Evolutionary conservation across 2,113 vertebrate genomes (phyloP).

Genomic region (Oceanodroma tethys): DNA sequence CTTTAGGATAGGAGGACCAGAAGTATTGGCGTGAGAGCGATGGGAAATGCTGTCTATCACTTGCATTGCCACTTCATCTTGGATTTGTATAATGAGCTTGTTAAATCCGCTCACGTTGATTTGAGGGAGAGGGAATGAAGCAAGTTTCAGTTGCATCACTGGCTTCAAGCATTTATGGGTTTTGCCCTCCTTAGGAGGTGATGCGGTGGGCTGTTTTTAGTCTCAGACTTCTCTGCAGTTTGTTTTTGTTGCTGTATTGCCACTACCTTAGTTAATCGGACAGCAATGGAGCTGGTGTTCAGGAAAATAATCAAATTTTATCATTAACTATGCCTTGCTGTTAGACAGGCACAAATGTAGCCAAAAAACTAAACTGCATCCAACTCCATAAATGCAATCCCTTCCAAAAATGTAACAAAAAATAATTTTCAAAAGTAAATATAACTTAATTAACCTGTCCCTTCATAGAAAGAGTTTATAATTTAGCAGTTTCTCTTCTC

Average conservation of each 20-base stretch:
- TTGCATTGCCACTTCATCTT: not conserved
- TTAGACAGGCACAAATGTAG: not conserved
- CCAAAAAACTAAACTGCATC: not conserved
- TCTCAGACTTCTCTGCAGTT: not conserved
- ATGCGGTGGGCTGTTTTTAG: not conserved
- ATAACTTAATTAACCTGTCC: not conserved
- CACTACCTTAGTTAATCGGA: not conserved
- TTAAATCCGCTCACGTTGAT: fast-evolving
- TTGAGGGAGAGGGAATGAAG: not conserved
- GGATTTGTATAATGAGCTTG: not conserved
- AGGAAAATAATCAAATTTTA: not conserved
- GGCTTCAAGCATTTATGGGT: not conserved
- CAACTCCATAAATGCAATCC: not conserved
- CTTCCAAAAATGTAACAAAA: not conserved
- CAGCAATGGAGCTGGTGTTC: not conserved
- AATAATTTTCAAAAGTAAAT: not conserved
- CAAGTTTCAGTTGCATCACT: fast-evolving
- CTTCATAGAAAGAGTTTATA: too few relatives aligned
- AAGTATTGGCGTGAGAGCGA: fast-evolving
- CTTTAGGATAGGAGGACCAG: too few relatives aligned
- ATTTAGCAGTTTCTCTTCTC: not conserved
- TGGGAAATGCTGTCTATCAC: fast-evolving
- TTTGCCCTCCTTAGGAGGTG: not conserved
- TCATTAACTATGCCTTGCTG: not conserved
- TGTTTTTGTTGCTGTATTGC: not conserved